Evolutionary conservation across 1,140 invertebrate genomes (phyloP), one percentile per base, ranked within the genome.

Genomic region (Drosophila orosa): DNA sequence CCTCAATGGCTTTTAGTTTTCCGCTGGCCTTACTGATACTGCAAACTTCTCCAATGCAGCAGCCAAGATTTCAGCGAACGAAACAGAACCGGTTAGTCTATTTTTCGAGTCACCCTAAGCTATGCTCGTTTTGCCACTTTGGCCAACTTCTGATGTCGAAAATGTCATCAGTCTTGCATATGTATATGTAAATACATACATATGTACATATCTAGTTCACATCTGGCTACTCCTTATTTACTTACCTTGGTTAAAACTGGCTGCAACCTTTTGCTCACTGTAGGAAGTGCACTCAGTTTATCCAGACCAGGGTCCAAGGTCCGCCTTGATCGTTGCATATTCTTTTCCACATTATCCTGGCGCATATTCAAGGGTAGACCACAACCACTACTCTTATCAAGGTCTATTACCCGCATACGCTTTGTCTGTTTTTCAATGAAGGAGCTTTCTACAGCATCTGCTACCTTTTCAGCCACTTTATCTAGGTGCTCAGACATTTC

Each of bases 291-390:
- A 55, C 95, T 92, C 24, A 94, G 77, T 82, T 94, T 93, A 80
- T 96, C 96, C 81, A 96, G 94, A 25, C 94, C 95, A 9, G 95
- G 59, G n/a, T 74, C 31, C 8, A 65, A 93, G 35, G 96, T 84
- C 9, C 95, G 61, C 29, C 58, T 94, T 33, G 95, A 95, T 59
- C 95, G 96, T 69, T 95, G 89, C 92, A 96, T 92, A 66, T 94
- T 83, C 62, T 93, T 91, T 29, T 93, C 93, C 55, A 95, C 82
- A 92, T 95, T 93, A 72, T 58, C 40, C 44, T 50, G 74, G 7
- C 48, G 63, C 24, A 68, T 48, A 15, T 39, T 57, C 15, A 93
- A 73, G 48, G 92, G 91, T 3, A 92, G 57, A 66, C 91, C 92
- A 2, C 93, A 93, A n/a, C 90, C 92, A 2, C 93, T 93, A n/a